Base-by-base conservation (phyloP, 2,113 vertebrate species). In the Polyodon spathula region DNA sequence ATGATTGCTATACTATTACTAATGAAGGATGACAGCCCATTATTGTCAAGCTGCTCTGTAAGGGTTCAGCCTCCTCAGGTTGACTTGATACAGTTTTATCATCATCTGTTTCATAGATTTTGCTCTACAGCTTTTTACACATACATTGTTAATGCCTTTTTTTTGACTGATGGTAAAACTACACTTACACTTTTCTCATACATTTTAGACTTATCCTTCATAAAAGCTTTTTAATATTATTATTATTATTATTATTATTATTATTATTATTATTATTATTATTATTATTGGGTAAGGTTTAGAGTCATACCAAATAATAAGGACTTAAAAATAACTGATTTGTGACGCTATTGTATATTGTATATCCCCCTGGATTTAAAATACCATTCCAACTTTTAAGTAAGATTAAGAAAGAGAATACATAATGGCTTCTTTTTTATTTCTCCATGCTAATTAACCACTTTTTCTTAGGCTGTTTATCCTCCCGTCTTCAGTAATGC, bases 401-500 rank as follows among this genome's bases (percentile, higher is more conserved):
- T 65, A 41, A 62, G 75, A 76, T 80, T 72, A 71, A 65, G 67
- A 58, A 57, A 53, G 60, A 70, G 37, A 40, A 63, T 66, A 73
- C 77, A 81, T 73, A 74, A 63, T 54, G 37, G 71, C 64, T 66
- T 79, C 67, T 71, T 72, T 74, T 17, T 67, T 68, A 48, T 64
- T n/a, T n/a, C n/a, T 58, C 53, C 63, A 58, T 59, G 64, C 63
- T 60, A 16, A 65, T 68, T 65, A 58, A 17, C 6, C 8, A 57
- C 58, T 56, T 76, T 69, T 40, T 66, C 63, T 72, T 74, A 60
- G 54, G 61, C 66, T 64, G 60, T 76, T 80, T 73, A 59, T 69
- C 71, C 61, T 70, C 40, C 75, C 71, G 76, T 81, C 72, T 69
- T 63, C 62, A n/a, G 61, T 68, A 73, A 78, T 55, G 63, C 64